Percentiles rank a stretch among this genome's conserved stretches.
These are phyloP conservation scores for Timandra comae DNA, from an alignment of 2,888 invertebrate species.

Conservation along the genomic window DNA sequence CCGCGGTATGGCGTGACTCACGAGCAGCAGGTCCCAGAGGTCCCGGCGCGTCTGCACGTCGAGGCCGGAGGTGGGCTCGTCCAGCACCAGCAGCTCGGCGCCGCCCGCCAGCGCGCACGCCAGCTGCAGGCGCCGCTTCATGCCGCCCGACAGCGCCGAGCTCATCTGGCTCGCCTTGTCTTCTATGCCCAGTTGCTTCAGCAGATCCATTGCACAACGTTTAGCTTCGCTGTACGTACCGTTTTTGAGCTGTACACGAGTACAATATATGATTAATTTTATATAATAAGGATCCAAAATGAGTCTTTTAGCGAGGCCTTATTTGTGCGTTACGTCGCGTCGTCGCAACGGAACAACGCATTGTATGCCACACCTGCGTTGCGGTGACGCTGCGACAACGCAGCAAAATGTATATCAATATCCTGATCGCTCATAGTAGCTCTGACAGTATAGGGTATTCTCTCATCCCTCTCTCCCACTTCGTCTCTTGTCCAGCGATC, in stretches of 20 bases:
- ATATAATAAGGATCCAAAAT: too few species aligned
- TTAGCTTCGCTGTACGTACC: slow-evolving; percentile 20
- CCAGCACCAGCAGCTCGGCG: slow-evolving; percentile 80
- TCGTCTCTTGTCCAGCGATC: too few species aligned
- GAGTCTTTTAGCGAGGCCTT: too few species aligned
- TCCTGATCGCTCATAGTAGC: too few species aligned
- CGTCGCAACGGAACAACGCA: too few species aligned
- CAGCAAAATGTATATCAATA: too few species aligned
- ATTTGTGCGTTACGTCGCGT: too few species aligned
- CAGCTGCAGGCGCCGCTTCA: slow-evolving; percentile 88
- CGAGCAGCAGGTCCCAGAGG: slow-evolving; percentile 41
- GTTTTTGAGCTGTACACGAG: slow-evolving; percentile 59
- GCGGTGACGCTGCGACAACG: too few species aligned
- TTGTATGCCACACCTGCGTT: too few species aligned
- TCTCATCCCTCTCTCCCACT: too few species aligned
- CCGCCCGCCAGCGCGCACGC: slow-evolving; percentile 90
- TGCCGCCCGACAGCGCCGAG: slow-evolving; percentile 87
- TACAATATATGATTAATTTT: too few species aligned
- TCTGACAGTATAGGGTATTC: too few species aligned
- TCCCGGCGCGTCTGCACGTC: slow-evolving; percentile 43
- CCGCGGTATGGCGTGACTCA: slow-evolving; percentile 12
- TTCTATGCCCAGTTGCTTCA: slow-evolving; percentile 27
- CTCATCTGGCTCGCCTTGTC: slow-evolving; percentile 80
- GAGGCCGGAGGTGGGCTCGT: slow-evolving; percentile 83
- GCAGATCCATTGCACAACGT: slow-evolving; percentile 22